phyloP scores from a whole-genome alignment of 2,888 invertebrate genomes.

The Drymonia ruficornis region DNA sequence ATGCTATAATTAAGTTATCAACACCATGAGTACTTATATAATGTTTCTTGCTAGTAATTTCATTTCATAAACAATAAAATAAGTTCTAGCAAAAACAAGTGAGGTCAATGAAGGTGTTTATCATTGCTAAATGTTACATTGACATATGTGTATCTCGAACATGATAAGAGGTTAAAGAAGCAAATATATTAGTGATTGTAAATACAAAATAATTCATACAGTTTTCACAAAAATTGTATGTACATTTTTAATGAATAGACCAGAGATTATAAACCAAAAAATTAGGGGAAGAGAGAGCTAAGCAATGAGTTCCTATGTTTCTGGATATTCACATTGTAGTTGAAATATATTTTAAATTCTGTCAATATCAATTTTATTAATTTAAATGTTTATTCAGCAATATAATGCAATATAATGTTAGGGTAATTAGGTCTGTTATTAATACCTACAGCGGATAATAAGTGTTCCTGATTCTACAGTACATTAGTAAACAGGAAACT shows the following conservation, averaged over 20 bases:
- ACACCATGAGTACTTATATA: too few species aligned
- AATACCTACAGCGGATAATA: neutral
- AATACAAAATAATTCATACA: neutral
- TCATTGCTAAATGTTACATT: neutral
- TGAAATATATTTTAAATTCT: too few species aligned
- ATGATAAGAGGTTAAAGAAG: neutral
- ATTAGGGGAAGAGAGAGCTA: too few species aligned
- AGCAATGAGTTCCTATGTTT: too few species aligned
- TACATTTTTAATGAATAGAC: neutral
- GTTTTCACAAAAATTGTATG: neutral
- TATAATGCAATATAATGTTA: too few species aligned
- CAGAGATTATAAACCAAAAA: neutral
- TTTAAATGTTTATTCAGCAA: too few species aligned
- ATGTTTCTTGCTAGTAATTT: too few species aligned
- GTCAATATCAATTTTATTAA: too few species aligned
- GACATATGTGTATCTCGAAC: neutral
- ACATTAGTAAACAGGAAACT: constrained; percentile 40
- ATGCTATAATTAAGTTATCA: too few species aligned
- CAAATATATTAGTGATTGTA: neutral
- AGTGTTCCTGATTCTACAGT: neutral
- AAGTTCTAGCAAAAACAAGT: neutral
- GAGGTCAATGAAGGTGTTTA: neutral
- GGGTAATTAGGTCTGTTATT: neutral
- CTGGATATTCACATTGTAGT: too few species aligned
- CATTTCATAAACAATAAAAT: neutral